Conservation (phyloP, 2,888 invertebrate genomes). For the Eupithecia pulchellata region DNA sequence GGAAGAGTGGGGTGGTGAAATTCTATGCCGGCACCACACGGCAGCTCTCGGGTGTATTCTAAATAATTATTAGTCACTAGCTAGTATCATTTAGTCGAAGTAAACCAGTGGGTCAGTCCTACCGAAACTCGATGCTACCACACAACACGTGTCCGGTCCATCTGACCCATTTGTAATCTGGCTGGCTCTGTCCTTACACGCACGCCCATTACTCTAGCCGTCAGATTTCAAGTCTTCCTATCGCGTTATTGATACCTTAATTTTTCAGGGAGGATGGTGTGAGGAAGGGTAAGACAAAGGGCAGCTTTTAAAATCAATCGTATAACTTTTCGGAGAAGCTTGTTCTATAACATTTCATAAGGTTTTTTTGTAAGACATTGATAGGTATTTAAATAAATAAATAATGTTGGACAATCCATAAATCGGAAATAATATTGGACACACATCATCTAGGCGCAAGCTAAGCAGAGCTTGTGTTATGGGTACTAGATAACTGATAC, state of each 20-base stretch:
- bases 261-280: constrained; percentile 21
- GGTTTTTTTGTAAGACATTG: too few relatives aligned
- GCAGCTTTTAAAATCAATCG: neutral
- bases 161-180: constrained; percentile 9
- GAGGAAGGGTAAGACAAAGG: neutral
- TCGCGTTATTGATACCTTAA: constrained; percentile 25
- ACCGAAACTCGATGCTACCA: neutral
- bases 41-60: too few relatives aligned
- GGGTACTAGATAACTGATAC: too few relatives aligned
- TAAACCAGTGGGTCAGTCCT: neutral
- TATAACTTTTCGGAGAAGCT: neutral
- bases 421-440: too few relatives aligned
- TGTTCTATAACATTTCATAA: neutral
- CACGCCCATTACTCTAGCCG: constrained; percentile 2
- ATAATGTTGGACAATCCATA: too few relatives aligned
- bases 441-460: too few relatives aligned
- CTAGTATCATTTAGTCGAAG: neutral
- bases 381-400: too few relatives aligned
- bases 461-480: too few relatives aligned
- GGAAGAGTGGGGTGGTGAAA: too few relatives aligned
- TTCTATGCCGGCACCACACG: too few relatives aligned
- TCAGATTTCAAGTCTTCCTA: constrained; percentile 14
- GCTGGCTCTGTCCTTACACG: neutral
- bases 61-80: too few relatives aligned
- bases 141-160: constrained; percentile 1